phyloP scores from a whole-genome alignment of 2,113 vertebrate species.

The Phainopepla nitens region DNA sequence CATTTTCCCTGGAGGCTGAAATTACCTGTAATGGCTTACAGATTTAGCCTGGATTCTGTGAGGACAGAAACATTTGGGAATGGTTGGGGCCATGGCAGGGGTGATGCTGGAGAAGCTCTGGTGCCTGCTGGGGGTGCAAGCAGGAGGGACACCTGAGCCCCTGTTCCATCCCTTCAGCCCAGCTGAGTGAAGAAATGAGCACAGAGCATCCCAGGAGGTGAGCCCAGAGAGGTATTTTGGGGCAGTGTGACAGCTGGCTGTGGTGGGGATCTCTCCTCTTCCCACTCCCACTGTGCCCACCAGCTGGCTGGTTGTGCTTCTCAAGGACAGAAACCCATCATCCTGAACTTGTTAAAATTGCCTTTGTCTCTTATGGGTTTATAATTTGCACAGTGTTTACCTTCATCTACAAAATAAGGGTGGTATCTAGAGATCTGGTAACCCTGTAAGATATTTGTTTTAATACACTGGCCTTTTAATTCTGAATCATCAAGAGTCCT shows the following conservation, averaged over 20 bases:
- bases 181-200: background rate
- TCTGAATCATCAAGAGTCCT: background rate
- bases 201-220: background rate
- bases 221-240: rapidly evolving
- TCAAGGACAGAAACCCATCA: background rate
- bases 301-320: background rate
- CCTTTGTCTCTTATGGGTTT: rapidly evolving
- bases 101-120: background rate
- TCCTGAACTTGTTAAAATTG: background rate
- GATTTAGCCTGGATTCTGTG: background rate
- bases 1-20: background rate
- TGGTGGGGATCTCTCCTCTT: background rate
- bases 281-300: background rate
- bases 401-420: background rate
- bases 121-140: background rate
- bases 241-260: background rate
- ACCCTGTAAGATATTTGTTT: slow-evolving; percentile 5
- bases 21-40: background rate
- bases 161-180: background rate
- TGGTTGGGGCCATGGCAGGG: rapidly evolving
- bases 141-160: rapidly evolving
- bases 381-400: background rate
- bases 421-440: background rate
- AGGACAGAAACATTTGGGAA: background rate
- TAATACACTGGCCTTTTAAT: background rate